phyloP scores from a whole-genome alignment of 2,888 invertebrate genomes.

The Clostera curtula region DNA sequence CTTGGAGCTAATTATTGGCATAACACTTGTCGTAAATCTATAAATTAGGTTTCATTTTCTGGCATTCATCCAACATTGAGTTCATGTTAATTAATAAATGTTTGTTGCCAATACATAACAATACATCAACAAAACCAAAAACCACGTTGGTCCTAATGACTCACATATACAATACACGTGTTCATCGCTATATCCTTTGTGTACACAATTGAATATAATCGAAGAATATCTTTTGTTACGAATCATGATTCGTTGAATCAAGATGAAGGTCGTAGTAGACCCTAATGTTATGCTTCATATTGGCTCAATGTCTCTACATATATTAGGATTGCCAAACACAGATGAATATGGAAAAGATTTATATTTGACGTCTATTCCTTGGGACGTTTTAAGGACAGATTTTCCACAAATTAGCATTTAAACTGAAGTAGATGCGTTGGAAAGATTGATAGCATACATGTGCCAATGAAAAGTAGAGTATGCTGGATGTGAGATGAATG shows the following conservation, averaged over 20 bases:
- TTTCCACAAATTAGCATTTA: too few relatives aligned
- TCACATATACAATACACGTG: conserved; percentile 72
- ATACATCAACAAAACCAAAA: conserved; percentile 69
- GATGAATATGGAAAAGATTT: too few relatives aligned
- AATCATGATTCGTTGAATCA: conserved; percentile 14
- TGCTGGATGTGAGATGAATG: too few relatives aligned
- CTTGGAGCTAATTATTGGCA: not conserved
- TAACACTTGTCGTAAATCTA: not conserved
- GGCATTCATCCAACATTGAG: conserved; percentile 52
- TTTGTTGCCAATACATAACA: conserved; percentile 48
- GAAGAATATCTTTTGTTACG: conserved; percentile 19
- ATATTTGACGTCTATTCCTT: too few relatives aligned
- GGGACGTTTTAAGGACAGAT: too few relatives aligned
- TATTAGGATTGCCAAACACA: too few relatives aligned
- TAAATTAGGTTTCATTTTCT: conserved; percentile 36
- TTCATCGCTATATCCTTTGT: conserved; percentile 55
- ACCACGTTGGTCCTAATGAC: conserved; percentile 53
- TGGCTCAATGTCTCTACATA: too few relatives aligned
- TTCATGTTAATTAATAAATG: conserved; percentile 43
- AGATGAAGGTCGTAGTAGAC: conserved; percentile 21
- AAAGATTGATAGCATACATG: too few relatives aligned
- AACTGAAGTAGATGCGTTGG: too few relatives aligned
- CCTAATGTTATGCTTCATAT: too few relatives aligned
- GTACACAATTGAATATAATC: conserved; percentile 36
- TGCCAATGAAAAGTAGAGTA: too few relatives aligned